Conservation (phyloP, 2,888 invertebrate species). For the Plemyria rubiginata region DNA sequence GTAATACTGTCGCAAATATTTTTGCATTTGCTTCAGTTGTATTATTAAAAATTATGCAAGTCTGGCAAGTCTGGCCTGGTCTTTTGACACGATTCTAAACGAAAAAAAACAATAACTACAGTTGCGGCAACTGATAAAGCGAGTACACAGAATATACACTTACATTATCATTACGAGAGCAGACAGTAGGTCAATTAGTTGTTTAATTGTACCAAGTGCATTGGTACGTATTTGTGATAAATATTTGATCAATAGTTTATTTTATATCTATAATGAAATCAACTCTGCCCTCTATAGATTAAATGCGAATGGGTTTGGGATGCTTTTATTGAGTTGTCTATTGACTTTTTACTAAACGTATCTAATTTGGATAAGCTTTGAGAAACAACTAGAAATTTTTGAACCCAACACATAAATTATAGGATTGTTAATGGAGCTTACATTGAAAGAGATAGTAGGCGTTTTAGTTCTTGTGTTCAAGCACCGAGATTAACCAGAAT, state of each 20-base stretch:
- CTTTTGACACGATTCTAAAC: conserved; percentile 57
- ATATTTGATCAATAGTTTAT: not conserved
- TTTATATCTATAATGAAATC: not conserved
- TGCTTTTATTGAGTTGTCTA: not conserved
- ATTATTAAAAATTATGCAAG: conserved; percentile 56
- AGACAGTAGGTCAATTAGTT: conserved; percentile 19
- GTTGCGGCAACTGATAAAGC: conserved; percentile 34
- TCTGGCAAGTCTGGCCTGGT: conserved; percentile 38
- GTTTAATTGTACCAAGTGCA: conserved; percentile 8
- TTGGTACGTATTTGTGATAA: not conserved
- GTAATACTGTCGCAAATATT: conserved; percentile 66
- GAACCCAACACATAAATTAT: too few relatives aligned
- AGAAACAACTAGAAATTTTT: too few relatives aligned
- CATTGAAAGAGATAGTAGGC: too few relatives aligned
- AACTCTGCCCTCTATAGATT: conserved; percentile 4
- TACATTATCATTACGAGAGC: conserved; percentile 8
- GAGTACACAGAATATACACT: conserved; percentile 4
- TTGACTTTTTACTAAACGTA: too few relatives aligned
- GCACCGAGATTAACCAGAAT: too few relatives aligned
- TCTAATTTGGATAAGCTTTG: too few relatives aligned
- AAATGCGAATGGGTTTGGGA: not conserved
- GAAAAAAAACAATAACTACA: conserved; percentile 47
- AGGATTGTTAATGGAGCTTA: too few relatives aligned
- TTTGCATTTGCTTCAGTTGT: conserved; percentile 57
- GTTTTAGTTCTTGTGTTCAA: too few relatives aligned